phyloP scores from a whole-genome alignment of 2,888 invertebrate genomes.

The Rhorus exstirpatorius region DNA sequence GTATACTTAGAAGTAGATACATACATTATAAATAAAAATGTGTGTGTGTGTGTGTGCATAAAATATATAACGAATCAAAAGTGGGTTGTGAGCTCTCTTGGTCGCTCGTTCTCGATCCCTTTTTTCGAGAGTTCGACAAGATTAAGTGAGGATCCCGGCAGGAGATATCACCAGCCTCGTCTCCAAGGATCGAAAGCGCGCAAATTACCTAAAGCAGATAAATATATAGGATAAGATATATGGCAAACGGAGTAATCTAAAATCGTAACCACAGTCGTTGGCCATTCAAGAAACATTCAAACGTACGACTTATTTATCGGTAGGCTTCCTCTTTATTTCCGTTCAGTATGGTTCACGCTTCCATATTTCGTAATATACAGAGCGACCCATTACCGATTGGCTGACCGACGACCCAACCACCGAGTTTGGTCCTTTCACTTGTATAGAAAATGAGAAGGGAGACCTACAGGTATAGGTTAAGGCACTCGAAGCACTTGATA shows the following conservation, averaged over 20 bases:
- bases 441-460: conserved; percentile 36
- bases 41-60: conserved; percentile 4
- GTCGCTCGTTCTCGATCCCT: conserved; percentile 43
- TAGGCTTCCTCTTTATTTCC: conserved; percentile 26
- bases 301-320: conserved; percentile 40
- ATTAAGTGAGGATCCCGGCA: conserved; percentile 66
- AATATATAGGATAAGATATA: conserved; percentile 21
- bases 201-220: conserved; percentile 40
- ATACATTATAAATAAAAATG: neutral
- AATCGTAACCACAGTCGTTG: conserved; percentile 32
- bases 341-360: conserved; percentile 38
- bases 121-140: conserved; percentile 69
- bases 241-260: conserved; percentile 28
- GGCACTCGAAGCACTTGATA: conserved; percentile 31
- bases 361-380: conserved; percentile 31
- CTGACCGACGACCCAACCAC: conserved; percentile 25
- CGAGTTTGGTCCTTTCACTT: conserved; percentile 6
- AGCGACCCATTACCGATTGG: conserved; percentile 28
- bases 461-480: neutral
- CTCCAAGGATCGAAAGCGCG: conserved; percentile 60
- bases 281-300: conserved; percentile 23
- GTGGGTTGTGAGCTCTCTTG: conserved; percentile 31
- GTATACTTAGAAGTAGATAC: conserved; percentile 23
- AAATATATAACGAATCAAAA: conserved; percentile 45
- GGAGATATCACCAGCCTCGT: conserved; percentile 63